A percentile compares a stretch with the other conserved stretches of the same genome.
Conservation (phyloP, 2,888 invertebrate species). For the Hemithea aestivaria region DNA sequence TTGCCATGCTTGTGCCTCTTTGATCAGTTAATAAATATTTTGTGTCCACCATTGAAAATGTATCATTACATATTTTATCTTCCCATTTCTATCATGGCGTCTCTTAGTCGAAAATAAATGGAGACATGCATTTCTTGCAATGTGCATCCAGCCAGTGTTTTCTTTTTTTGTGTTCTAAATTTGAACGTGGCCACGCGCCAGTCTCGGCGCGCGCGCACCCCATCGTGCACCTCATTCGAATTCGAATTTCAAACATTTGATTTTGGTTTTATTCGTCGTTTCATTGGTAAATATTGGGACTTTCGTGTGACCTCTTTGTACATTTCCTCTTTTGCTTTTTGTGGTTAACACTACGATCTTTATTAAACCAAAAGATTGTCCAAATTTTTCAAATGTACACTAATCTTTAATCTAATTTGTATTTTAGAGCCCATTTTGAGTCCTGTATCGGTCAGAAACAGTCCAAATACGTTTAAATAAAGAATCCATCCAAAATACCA, state of each 20-base stretch:
- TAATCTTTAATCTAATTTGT: slow-evolving; percentile 8
- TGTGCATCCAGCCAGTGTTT: slow-evolving; percentile 59
- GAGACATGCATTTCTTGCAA: slow-evolving; percentile 66
- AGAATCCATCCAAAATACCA: slow-evolving; percentile 35
- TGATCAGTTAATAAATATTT: no score
- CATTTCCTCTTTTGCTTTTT: slow-evolving; percentile 28
- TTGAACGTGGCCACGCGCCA: slow-evolving; percentile 72
- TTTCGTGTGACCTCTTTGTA: slow-evolving; percentile 13
- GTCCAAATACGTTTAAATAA: slow-evolving; percentile 42
- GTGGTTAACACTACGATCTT: slow-evolving; percentile 33
- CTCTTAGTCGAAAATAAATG: slow-evolving; percentile 44
- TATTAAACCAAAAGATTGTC: slow-evolving; percentile 9
- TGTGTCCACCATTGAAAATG: no score
- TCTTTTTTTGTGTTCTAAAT: slow-evolving; percentile 69
- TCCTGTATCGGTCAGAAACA: slow-evolving; percentile 58
- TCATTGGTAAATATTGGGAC: slow-evolving; percentile 51
- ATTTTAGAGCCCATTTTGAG: slow-evolving; percentile 54
- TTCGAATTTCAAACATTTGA: slow-evolving; percentile 30
- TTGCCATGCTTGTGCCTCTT: no score
- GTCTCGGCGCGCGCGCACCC: slow-evolving; percentile 58
- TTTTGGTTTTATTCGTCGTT: slow-evolving; percentile 19
- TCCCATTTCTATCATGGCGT: slow-evolving; percentile 30
- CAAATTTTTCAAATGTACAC: slow-evolving; percentile 5
- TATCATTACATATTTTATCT: no score
- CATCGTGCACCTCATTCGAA: slow-evolving; percentile 53